phyloP scores from a whole-genome alignment of 2,113 vertebrate species.

The Lontra canadensis region DNA sequence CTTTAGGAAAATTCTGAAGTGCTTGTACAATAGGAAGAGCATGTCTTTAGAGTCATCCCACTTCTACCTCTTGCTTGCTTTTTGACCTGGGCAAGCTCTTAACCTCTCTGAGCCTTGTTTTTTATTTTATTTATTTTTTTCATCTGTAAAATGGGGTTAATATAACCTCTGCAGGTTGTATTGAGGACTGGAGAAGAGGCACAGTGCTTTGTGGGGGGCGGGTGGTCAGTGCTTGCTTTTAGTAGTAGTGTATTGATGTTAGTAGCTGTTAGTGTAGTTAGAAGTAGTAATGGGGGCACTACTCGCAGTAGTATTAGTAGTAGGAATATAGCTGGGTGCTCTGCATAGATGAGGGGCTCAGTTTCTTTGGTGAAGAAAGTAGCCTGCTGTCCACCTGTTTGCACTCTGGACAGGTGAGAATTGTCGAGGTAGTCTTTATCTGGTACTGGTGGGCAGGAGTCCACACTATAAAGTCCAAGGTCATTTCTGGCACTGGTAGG shows the following conservation, averaged over 20 bases:
- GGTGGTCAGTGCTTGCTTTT: background rate
- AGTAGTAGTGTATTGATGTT: background rate
- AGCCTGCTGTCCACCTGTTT: background rate
- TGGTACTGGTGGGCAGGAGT: slow-evolving; percentile 1
- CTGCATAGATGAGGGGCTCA: background rate
- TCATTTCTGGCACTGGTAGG: slow-evolving; percentile 5
- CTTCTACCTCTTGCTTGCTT: background rate
- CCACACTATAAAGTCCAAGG: slow-evolving; percentile 36
- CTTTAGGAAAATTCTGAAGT: slow-evolving; percentile 26
- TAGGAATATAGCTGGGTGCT: background rate
- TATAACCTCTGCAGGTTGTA: background rate
- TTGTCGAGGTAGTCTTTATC: slow-evolving; percentile 3
- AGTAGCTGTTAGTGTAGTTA: background rate
- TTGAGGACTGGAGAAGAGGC: background rate
- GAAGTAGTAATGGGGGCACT: background rate
- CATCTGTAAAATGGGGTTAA: background rate
- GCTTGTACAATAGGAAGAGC: background rate
- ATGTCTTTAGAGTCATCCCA: background rate
- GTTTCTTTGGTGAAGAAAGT: background rate
- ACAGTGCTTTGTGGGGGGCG: background rate
- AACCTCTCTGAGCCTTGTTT: slow-evolving; percentile 28
- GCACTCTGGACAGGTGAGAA: background rate
- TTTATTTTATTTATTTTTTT: background rate
- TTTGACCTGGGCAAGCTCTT: slow-evolving; percentile 38
- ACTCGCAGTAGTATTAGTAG: background rate